These are phyloP conservation scores for Poeciliopsis retropinna DNA, from an alignment of 2,113 vertebrate species.

Conservation along the genomic window DNA sequence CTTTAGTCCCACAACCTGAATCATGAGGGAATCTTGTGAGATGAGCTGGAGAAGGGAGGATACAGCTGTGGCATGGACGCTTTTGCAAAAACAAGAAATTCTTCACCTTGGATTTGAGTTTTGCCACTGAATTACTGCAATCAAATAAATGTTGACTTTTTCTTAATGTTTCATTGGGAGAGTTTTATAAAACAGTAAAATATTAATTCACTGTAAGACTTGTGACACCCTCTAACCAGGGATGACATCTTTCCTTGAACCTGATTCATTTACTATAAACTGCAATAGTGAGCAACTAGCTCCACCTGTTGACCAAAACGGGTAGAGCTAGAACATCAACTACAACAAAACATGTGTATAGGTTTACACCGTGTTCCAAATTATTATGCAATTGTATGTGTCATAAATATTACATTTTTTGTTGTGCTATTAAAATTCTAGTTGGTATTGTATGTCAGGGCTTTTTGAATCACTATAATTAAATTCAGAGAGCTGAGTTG, in stretches of 20 bases:
- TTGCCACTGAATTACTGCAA: background rate
- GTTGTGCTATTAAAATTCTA: too few species aligned
- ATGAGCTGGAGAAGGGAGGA: background rate
- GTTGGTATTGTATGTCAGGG: too few species aligned
- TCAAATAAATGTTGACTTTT: background rate
- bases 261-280: background rate
- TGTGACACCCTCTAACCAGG: background rate
- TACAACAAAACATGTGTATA: too few species aligned
- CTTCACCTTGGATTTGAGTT: background rate
- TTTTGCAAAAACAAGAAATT: background rate
- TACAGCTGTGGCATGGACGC: background rate
- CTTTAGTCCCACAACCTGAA: background rate
- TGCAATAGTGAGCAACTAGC: background rate
- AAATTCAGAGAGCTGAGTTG: too few species aligned
- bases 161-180: background rate
- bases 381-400: too few species aligned
- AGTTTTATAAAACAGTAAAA: background rate
- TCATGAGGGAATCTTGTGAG: background rate
- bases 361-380: too few species aligned
- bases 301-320: conserved; percentile 1
- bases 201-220: too few species aligned
- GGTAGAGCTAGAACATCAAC: background rate
- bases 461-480: too few species aligned
- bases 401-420: too few species aligned
- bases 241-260: background rate